Evolutionary conservation across 1,140 invertebrate genomes (phyloP).

Genomic region (Drosophila serrata): DNA sequence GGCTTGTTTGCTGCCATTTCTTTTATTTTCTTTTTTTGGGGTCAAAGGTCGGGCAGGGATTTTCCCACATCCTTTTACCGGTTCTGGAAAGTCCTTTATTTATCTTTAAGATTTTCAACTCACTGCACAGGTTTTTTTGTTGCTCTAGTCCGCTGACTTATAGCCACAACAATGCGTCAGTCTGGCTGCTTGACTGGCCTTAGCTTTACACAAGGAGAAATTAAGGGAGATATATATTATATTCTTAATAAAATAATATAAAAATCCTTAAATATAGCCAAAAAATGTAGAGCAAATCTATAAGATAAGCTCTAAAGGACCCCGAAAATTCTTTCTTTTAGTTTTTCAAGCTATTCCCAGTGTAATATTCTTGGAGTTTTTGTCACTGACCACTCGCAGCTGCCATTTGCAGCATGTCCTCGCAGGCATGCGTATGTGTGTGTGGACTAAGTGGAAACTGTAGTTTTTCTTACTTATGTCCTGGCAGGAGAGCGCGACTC

Average conservation of each 20-base stretch:
- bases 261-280: neutral
- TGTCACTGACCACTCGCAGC: conserved; percentile 78
- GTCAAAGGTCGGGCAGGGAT: conserved; percentile 69
- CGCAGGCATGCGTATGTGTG: conserved; percentile 33
- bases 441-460: conserved; percentile 77
- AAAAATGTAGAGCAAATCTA: neutral
- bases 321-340: neutral
- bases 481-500: conserved; percentile 52
- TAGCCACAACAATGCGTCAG: conserved; percentile 79
- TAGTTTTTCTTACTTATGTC: conserved; percentile 82
- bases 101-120: conserved; percentile 85
- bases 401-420: conserved; percentile 71
- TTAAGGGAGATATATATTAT: neutral
- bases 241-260: neutral
- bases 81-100: conserved; percentile 61
- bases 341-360: neutral
- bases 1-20: conserved; percentile 51
- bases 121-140: conserved; percentile 72
- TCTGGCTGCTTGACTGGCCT: conserved; percentile 44
- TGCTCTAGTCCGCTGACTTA: conserved; percentile 50
- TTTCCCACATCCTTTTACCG: conserved; percentile 5
- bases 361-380: conserved; percentile 47
- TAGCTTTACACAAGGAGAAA: conserved; percentile 29
- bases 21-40: conserved; percentile 60
- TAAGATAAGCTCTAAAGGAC: neutral